These are phyloP conservation scores for Ictalurus furcatus DNA, from an alignment of 2,113 vertebrate species.

Conservation along the genomic window DNA sequence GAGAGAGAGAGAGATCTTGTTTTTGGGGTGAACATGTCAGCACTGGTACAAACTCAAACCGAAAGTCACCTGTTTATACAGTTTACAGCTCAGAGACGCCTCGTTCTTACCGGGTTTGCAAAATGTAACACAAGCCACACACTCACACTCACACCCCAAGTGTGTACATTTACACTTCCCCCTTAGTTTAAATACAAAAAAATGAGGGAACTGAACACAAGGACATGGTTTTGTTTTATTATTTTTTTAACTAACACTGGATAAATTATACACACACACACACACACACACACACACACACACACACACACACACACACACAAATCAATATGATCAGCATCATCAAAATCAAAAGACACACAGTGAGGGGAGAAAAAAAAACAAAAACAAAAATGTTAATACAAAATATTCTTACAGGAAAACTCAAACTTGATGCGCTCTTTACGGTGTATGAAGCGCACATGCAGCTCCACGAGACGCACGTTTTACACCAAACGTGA, in stretches of 20 bases:
- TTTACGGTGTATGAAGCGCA: slow-evolving; percentile 26
- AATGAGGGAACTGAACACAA: slow-evolving; percentile 40
- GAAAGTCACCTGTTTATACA: slow-evolving; percentile 25
- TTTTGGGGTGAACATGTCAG: slow-evolving; percentile 32
- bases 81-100: neutral
- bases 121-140: slow-evolving; percentile 14
- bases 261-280: slow-evolving; percentile 15
- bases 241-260: slow-evolving; percentile 28
- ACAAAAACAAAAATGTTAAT: neutral
- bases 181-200: slow-evolving; percentile 50
- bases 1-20: neutral
- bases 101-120: slow-evolving; percentile 3
- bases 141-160: slow-evolving; percentile 5
- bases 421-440: slow-evolving; percentile 43
- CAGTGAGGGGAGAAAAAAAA: slow-evolving; percentile 5
- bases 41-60: slow-evolving; percentile 37
- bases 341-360: slow-evolving; percentile 28
- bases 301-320: neutral
- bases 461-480: slow-evolving; percentile 34
- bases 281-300: neutral
- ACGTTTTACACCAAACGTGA: slow-evolving; percentile 20
- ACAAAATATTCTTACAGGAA: slow-evolving; percentile 36
- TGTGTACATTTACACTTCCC: slow-evolving; percentile 32
- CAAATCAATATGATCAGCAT: neutral
- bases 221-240: slow-evolving; percentile 38